Percentiles rank a stretch among this genome's conserved stretches.
These are phyloP conservation scores for Hemitrygon akajei DNA, from an alignment of 2,797 vertebrate genomes.

Conservation along the genomic window DNA sequence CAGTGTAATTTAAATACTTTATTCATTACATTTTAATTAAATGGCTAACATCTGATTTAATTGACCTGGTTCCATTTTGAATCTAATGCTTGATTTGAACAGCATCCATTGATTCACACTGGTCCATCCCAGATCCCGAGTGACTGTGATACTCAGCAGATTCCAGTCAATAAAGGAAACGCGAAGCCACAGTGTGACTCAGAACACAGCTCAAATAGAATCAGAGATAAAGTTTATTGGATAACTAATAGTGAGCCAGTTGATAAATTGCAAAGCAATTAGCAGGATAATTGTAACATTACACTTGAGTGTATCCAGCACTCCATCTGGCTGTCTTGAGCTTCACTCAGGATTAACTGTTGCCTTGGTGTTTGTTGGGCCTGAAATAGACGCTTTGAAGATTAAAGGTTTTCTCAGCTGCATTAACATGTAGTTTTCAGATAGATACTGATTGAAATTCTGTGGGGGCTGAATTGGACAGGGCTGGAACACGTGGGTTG, in stretches of 20 bases:
- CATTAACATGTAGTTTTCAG: background rate
- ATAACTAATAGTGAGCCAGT: constrained; percentile 6
- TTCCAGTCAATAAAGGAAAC: background rate
- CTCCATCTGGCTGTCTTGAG: background rate
- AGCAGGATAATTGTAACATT: constrained; percentile 25
- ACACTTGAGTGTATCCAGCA: background rate
- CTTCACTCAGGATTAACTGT: constrained; percentile 19
- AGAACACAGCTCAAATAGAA: background rate
- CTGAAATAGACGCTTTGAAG: background rate
- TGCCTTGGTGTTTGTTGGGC: background rate
- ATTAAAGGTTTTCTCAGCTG: background rate
- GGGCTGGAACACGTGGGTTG: too few relatives aligned
- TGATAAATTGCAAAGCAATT: constrained; percentile 10
- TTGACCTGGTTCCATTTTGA: background rate
- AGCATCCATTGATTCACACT: background rate
- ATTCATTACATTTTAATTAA: constrained; percentile 12
- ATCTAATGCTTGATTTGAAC: background rate
- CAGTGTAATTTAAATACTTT: background rate
- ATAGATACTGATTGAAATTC: background rate
- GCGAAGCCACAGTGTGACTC: background rate
- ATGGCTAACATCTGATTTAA: background rate
- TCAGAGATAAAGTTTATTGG: background rate
- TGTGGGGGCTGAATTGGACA: background rate
- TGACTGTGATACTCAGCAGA: background rate
- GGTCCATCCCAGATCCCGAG: background rate